A percentile compares a stretch with the other conserved stretches of the same genome.
Conservation (phyloP, 2,797 vertebrate species). For the Pipistrellus kuhlii region DNA sequence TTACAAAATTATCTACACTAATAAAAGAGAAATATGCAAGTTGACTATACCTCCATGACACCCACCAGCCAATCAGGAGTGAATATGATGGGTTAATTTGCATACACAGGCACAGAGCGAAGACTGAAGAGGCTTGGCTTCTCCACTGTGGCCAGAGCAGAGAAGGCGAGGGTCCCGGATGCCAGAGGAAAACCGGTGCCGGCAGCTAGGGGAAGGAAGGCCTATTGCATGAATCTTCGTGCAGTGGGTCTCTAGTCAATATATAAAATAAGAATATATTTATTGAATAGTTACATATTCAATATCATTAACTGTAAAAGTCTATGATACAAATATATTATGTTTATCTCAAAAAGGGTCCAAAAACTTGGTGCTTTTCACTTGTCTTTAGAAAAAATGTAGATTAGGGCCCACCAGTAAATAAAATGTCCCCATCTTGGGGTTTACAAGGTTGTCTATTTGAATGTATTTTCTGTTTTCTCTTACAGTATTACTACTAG, state of each 20-base stretch:
- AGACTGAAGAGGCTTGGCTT: too few species aligned
- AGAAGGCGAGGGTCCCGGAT: too few species aligned
- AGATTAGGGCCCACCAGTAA: not conserved
- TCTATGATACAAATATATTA: slow-evolving; percentile 28
- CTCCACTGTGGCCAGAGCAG: too few species aligned
- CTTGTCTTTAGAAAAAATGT: slow-evolving; percentile 14
- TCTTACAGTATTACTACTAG: not conserved
- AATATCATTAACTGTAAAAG: slow-evolving; percentile 33
- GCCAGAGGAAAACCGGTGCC: too few species aligned
- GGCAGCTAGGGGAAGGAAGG: too few species aligned
- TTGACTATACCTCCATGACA: too few species aligned
- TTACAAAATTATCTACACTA: slow-evolving; percentile 4
- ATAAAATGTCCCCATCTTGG: not conserved
- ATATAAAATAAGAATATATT: slow-evolving; percentile 32
- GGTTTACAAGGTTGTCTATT: not conserved
- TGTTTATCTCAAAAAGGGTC: slow-evolving; percentile 27
- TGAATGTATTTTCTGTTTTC: slow-evolving; percentile 11
- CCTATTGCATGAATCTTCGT: too few species aligned
- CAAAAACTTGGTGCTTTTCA: not conserved
- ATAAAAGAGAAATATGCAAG: too few species aligned
- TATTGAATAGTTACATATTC: slow-evolving; percentile 16
- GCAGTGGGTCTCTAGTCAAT: not conserved
- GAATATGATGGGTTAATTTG: too few species aligned
- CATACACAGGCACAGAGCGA: too few species aligned
- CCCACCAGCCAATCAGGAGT: too few species aligned